Evolutionary conservation across 2,888 invertebrate species (phyloP).

Genomic region (Nemurella pictetii): DNA sequence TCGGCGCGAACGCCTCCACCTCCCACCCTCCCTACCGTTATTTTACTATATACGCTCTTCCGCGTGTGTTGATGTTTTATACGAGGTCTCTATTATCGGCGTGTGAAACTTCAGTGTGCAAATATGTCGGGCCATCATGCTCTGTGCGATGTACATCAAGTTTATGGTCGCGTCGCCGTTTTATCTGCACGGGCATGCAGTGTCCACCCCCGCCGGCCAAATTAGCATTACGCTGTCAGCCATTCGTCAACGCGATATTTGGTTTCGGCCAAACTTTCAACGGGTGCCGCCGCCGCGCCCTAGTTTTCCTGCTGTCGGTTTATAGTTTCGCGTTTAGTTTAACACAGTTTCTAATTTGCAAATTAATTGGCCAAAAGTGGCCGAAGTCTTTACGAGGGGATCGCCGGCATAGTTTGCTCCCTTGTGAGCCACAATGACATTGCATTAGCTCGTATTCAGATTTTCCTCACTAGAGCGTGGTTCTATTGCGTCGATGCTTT

Average conservation of each 20-base stretch:
- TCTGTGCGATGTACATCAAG: neutral
- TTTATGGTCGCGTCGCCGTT: neutral
- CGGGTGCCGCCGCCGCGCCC: neutral
- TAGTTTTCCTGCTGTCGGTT: neutral
- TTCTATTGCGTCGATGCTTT: neutral
- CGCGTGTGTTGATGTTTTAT: too few species aligned
- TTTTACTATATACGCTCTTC: neutral
- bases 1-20: too few species aligned
- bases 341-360: neutral
- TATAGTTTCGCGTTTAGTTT: neutral
- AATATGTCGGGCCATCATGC: neutral
- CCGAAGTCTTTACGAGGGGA: neutral
- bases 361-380: neutral
- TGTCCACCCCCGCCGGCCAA: neutral
- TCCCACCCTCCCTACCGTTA: too few species aligned
- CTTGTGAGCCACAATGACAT: neutral
- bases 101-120: neutral
- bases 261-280: neutral
- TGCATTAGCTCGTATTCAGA: neutral
- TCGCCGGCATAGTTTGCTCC: neutral
- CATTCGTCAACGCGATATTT: neutral
- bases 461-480: neutral
- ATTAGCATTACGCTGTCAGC: neutral
- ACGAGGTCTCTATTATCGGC: neutral
- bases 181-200: neutral